Conservation (phyloP, 2,888 invertebrate genomes). For the Argyresthia goedartella region DNA sequence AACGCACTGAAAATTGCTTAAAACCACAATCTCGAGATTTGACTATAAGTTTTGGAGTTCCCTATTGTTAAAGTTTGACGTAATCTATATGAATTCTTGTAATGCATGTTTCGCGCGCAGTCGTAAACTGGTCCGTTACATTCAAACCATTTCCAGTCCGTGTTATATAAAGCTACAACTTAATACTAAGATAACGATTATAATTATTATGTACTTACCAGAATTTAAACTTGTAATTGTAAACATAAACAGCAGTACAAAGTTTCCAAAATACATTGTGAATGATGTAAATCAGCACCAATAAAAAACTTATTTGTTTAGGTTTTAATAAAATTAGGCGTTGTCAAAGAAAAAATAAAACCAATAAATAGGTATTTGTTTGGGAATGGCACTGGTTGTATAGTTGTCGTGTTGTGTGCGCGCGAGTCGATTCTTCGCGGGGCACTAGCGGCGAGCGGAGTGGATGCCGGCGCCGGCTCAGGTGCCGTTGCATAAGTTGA, state of each 20-base stretch:
- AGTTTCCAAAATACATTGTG: conserved; percentile 2
- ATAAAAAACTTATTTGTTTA: not conserved
- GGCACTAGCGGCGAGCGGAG: conserved; percentile 22
- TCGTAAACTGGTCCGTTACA: not conserved
- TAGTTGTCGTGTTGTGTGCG: not conserved
- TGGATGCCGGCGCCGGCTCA: conserved; percentile 48
- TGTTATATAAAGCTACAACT: not conserved
- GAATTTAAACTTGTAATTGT: not conserved
- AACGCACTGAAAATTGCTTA: no score
- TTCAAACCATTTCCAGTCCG: not conserved
- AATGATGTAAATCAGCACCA: not conserved
- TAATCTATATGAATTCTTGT: no score
- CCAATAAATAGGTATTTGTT: not conserved
- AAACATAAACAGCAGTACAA: conserved; percentile 1
- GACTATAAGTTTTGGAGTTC: no score
- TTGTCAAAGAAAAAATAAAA: not conserved
- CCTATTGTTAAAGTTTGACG: no score
- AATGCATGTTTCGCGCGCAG: not conserved
- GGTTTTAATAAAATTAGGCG: not conserved
- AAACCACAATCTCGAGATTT: no score
- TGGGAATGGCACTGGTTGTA: conserved; percentile 2
- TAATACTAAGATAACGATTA: not conserved
- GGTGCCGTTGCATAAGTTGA: conserved; percentile 19
- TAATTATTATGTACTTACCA: not conserved
- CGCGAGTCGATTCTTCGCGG: not conserved